phyloP scores from a whole-genome alignment of 2,113 vertebrate genomes.

The Lasiurus borealis region DNA sequence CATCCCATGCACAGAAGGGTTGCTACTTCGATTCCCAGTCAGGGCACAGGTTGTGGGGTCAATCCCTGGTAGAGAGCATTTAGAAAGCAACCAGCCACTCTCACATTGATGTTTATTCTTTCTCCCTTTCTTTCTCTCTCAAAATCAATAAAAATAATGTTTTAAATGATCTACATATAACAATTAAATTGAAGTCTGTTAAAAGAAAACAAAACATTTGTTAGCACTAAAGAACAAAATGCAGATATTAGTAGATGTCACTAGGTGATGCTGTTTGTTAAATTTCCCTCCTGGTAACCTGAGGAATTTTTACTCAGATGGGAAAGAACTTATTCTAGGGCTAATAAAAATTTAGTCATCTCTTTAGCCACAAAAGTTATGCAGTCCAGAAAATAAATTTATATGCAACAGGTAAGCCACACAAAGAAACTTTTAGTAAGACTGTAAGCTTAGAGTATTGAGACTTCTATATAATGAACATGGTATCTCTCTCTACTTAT shows the following conservation, averaged over 20 bases:
- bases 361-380: constrained; percentile 29
- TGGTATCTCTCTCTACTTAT: neutral
- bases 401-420: neutral
- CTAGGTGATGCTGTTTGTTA: constrained; percentile 54
- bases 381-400: neutral
- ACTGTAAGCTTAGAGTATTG: neutral
- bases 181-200: neutral
- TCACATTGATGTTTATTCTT: neutral
- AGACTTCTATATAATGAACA: neutral
- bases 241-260: constrained; percentile 5
- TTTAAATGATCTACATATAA: neutral
- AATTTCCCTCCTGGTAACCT: neutral
- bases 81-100: neutral
- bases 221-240: constrained; percentile 22
- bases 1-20: neutral
- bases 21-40: too few relatives aligned
- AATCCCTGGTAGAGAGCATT: neutral
- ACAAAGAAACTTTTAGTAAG: neutral
- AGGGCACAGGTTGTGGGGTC: neutral
- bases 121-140: neutral
- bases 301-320: neutral
- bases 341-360: neutral
- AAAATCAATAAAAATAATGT: neutral
- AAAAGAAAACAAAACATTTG: constrained; percentile 3
- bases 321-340: neutral